phyloP scores from a whole-genome alignment of 2,888 invertebrate genomes.

The Pseudeuparius sepicola region DNA sequence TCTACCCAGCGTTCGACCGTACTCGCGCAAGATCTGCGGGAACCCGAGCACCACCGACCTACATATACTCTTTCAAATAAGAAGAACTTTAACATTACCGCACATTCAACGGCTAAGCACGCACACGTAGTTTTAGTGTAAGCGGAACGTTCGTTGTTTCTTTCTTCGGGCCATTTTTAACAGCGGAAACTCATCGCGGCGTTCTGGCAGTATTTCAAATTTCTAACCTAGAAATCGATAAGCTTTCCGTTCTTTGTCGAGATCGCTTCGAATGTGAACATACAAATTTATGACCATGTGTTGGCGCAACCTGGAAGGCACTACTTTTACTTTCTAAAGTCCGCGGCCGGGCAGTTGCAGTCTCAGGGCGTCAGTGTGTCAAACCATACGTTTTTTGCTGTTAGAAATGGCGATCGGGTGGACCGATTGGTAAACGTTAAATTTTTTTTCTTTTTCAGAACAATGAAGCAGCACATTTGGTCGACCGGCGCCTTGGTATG shows the following conservation, averaged over 20 bases:
- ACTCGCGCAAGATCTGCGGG: slow-evolving; percentile 31
- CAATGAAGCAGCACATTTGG: slow-evolving; percentile 32
- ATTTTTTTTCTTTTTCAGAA: slow-evolving; percentile 28
- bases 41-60: slow-evolving; percentile 35
- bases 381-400: too few species aligned
- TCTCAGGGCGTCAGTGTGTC: too few species aligned
- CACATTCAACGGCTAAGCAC: slow-evolving; percentile 37
- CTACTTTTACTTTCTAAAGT: slow-evolving; percentile 20
- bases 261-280: too few species aligned
- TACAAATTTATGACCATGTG: too few species aligned
- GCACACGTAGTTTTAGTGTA: slow-evolving; percentile 37
- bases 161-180: slow-evolving; percentile 22
- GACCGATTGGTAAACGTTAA: too few species aligned
- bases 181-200: not conserved
- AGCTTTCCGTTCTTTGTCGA: too few species aligned
- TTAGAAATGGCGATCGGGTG: too few species aligned
- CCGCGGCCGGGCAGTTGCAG: too few species aligned
- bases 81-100: slow-evolving; percentile 40
- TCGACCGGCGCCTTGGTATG: slow-evolving; percentile 28
- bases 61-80: slow-evolving; percentile 40
- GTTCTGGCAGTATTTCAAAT: too few species aligned
- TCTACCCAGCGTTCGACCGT: slow-evolving; percentile 30
- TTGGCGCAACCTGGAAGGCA: too few species aligned
- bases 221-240: too few species aligned
- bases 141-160: slow-evolving; percentile 30